Evolutionary conservation across 2,888 invertebrate species (phyloP).

Genomic region (Platycnemis pennipes): DNA sequence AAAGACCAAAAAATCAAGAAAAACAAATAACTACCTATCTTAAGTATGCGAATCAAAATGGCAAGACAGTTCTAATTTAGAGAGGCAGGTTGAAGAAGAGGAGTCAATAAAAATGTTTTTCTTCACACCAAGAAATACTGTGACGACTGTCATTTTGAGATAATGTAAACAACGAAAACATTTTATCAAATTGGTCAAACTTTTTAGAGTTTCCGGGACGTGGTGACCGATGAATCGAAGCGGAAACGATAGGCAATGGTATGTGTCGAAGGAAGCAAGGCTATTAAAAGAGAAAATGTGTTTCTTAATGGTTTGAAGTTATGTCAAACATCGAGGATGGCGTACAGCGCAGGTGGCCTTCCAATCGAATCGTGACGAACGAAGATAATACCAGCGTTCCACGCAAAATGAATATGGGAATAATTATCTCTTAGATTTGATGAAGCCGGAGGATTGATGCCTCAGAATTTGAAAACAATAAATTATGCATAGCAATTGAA

Average conservation of each 20-base stretch:
- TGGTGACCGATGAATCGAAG: slow-evolving; percentile 40
- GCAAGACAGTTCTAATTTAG: no score
- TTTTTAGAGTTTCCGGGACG: background rate
- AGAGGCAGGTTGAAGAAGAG: no score
- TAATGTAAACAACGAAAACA: background rate
- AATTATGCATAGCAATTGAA: background rate
- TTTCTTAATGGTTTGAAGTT: background rate
- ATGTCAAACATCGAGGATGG: slow-evolving; percentile 21
- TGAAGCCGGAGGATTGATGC: background rate
- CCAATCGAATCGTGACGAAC: slow-evolving; percentile 22
- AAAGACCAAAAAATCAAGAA: background rate
- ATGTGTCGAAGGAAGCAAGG: background rate
- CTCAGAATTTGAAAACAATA: background rate
- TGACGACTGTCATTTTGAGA: background rate
- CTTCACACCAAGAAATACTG: background rate
- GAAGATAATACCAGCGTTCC: background rate
- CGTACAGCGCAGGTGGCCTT: slow-evolving; percentile 24
- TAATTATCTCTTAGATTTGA: background rate
- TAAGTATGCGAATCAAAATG: no score
- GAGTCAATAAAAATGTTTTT: background rate
- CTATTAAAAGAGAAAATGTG: slow-evolving; percentile 23
- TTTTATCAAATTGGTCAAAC: background rate
- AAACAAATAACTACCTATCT: no score
- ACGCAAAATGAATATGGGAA: background rate
- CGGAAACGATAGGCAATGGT: background rate